Conservation (phyloP, 2,113 vertebrate species). For the Megaleporinus macrocephalus region DNA sequence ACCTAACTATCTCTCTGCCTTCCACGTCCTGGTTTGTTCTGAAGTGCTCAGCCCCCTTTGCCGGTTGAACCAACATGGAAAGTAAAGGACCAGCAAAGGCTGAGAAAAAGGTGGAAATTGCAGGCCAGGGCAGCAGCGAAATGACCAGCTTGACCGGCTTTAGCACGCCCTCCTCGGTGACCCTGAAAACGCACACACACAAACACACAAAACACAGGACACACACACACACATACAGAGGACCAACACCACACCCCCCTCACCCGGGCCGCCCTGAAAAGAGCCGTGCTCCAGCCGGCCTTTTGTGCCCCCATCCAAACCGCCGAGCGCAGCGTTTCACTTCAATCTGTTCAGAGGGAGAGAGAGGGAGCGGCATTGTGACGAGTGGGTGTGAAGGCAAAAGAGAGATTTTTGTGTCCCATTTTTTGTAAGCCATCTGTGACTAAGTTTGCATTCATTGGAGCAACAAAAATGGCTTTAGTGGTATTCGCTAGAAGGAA, state of each 20-base stretch:
- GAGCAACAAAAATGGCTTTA: constrained; percentile 83
- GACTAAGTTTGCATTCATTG: constrained; percentile 85
- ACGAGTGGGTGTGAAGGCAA: constrained; percentile 74
- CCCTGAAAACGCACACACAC: constrained; percentile 80
- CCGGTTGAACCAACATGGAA: neutral
- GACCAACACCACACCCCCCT: constrained; percentile 69
- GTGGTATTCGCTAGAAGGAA: constrained; percentile 10
- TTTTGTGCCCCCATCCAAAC: constrained; percentile 90
- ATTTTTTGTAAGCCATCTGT: constrained; percentile 96
- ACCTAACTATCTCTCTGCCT: neutral
- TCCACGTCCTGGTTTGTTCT: neutral
- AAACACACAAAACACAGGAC: constrained; percentile 63
- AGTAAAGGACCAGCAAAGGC: constrained; percentile 31
- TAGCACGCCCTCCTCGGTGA: constrained; percentile 89
- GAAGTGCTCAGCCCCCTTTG: neutral
- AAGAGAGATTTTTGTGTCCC: constrained; percentile 60
- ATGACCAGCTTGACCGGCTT: constrained; percentile 84
- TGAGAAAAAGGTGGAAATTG: constrained; percentile 64
- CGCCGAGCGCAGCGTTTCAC: constrained; percentile 83
- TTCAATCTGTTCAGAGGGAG: constrained; percentile 64
- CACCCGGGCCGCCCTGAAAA: constrained; percentile 86
- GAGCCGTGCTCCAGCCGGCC: constrained; percentile 89
- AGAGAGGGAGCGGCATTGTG: constrained; percentile 54
- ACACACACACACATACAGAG: constrained; percentile 82
- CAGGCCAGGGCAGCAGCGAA: constrained; percentile 77